Evolutionary conservation across 1,140 invertebrate species (phyloP).

Genomic region (Chymomyza costata): DNA sequence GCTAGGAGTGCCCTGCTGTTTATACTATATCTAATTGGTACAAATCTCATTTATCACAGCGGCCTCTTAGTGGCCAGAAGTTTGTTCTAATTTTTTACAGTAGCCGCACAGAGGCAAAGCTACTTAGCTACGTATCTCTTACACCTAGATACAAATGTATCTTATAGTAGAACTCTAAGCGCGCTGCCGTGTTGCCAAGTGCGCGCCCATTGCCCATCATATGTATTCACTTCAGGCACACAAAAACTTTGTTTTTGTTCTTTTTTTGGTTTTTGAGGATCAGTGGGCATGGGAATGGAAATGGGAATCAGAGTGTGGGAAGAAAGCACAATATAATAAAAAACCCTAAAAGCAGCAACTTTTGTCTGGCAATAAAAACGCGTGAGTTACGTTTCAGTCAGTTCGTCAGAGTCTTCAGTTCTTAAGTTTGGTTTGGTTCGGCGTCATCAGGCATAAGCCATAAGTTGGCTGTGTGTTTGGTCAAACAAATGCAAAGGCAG

Average conservation of each 20-base stretch:
- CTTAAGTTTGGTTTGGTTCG: conserved; percentile 9
- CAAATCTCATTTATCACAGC: conserved; percentile 13
- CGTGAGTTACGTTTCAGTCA: conserved; percentile 51
- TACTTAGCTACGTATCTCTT: conserved; percentile 1
- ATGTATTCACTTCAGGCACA: conserved; percentile 24
- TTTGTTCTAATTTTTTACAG: conserved; percentile 4
- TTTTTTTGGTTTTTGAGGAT: conserved; percentile 34
- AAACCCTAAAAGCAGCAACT: conserved; percentile 43
- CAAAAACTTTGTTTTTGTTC: conserved; percentile 15
- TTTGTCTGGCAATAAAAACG: conserved; percentile 67
- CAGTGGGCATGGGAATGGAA: too few species aligned
- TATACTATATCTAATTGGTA: neutral
- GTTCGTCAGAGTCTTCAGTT: conserved; percentile 34
- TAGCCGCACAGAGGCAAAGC: conserved; percentile 2
- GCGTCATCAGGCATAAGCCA: conserved; percentile 38
- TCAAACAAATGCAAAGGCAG: conserved; percentile 61
- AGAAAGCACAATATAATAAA: conserved; percentile 32
- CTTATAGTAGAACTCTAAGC: too few species aligned
- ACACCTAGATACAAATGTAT: neutral
- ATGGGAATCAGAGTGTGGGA: conserved; percentile 48
- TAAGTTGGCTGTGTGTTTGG: conserved; percentile 38
- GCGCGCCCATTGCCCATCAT: neutral
- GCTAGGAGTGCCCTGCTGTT: too few species aligned
- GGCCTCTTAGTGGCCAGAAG: neutral
- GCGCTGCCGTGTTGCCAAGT: too few species aligned